Evolutionary conservation across 2,888 invertebrate species (phyloP).

Genomic region (Ochropleura plecta): DNA sequence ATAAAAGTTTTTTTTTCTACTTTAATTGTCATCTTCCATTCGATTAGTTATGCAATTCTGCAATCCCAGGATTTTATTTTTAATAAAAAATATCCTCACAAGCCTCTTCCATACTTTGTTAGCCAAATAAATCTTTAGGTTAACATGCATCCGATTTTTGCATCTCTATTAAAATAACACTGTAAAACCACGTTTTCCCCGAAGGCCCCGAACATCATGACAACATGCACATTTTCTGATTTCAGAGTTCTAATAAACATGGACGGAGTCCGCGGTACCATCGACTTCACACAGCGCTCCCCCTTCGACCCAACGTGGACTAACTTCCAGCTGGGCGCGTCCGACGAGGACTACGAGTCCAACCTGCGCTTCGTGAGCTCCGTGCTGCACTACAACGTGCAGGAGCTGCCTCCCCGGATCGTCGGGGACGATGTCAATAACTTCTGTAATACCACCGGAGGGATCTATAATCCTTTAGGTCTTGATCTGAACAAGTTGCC

Average conservation of each 20-base stretch:
- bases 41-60: too few relatives aligned
- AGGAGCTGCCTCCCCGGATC: conserved; percentile 92
- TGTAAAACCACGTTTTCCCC: too few relatives aligned
- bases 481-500: conserved; percentile 79
- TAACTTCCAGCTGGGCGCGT: conserved; percentile 92
- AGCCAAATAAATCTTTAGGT: too few relatives aligned
- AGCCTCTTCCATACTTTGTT: too few relatives aligned
- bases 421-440: conserved; percentile 75
- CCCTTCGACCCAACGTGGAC: conserved; percentile 96
- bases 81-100: too few relatives aligned
- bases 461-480: conserved; percentile 94
- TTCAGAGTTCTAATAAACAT: conserved; percentile 93
- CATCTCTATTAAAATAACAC: too few relatives aligned
- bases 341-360: conserved; percentile 92
- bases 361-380: conserved; percentile 94
- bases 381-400: conserved; percentile 93
- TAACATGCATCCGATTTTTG: too few relatives aligned
- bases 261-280: conserved; percentile 95
- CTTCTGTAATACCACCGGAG: conserved; percentile 93
- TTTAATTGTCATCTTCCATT: too few relatives aligned
- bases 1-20: too few relatives aligned
- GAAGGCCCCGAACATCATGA: too few relatives aligned
- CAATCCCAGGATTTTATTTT: too few relatives aligned
- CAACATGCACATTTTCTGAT: background rate
- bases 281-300: conserved; percentile 94